Conservation (phyloP, 2,113 vertebrate species). For the Pipra filicauda region DNA sequence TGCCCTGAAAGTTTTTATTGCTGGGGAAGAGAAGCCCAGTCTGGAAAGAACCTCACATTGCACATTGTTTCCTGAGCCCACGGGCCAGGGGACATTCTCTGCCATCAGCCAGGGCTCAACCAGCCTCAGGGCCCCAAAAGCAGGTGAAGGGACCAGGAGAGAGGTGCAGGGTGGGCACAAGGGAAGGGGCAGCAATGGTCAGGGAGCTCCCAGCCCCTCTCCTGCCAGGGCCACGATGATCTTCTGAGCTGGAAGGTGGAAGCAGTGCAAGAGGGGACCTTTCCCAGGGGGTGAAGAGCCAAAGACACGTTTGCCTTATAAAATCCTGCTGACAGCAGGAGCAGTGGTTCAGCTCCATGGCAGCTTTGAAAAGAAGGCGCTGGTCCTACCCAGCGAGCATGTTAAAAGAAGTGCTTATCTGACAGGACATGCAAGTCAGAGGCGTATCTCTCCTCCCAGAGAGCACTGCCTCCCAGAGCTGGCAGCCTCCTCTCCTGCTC, state of each 20-base stretch:
- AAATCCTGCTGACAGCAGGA: neutral
- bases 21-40: neutral
- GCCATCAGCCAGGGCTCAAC: neutral
- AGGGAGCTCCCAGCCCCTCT: neutral
- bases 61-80: neutral
- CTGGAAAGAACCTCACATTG: neutral
- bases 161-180: fast-evolving
- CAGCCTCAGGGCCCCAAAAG: fast-evolving
- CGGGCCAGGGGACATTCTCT: neutral
- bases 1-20: neutral
- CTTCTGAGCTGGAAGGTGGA: neutral
- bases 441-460: neutral
- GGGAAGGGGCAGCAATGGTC: fast-evolving
- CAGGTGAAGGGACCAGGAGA: neutral
- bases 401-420: neutral
- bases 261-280: fast-evolving
- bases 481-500: neutral
- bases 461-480: fast-evolving
- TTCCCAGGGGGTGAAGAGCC: neutral
- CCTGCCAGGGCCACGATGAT: neutral
- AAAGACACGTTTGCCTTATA: fast-evolving
- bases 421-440: neutral
- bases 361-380: neutral
- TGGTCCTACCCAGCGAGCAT: neutral
- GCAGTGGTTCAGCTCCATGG: neutral